Evolutionary conservation across 2,113 vertebrate species (phyloP).

Genomic region (Gulo gulo): DNA sequence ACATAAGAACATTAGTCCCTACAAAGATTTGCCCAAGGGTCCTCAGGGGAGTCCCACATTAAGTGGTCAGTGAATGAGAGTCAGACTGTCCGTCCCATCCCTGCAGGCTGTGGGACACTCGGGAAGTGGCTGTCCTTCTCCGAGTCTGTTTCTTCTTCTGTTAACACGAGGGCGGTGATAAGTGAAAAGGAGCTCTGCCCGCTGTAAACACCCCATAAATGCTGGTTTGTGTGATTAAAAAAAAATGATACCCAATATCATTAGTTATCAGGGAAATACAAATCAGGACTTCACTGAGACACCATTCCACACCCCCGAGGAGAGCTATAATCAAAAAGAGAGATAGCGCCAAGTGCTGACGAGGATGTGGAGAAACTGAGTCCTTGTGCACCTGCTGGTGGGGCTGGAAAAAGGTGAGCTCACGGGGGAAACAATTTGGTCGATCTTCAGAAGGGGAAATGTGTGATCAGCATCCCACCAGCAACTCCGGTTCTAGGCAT

Average conservation of each 20-base stretch:
- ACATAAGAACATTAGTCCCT: not conserved
- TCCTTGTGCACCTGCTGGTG: not conserved
- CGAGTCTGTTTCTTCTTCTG: not conserved
- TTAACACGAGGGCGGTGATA: not conserved
- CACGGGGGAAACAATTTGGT: fast-evolving
- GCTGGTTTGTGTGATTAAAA: not conserved
- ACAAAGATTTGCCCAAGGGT: not conserved
- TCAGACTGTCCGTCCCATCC: not conserved
- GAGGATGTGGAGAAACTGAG: not conserved
- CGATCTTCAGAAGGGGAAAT: not conserved
- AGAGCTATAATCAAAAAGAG: too few species aligned
- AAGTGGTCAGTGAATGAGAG: not conserved
- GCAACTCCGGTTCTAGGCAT: too few species aligned
- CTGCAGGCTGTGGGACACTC: not conserved
- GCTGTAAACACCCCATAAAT: not conserved
- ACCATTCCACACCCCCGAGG: not conserved
- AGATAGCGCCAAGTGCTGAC: too few species aligned
- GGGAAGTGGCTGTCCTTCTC: not conserved
- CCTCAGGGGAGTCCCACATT: not conserved
- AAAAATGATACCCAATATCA: not conserved
- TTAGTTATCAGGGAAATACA: not conserved
- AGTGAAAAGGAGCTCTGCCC: not conserved
- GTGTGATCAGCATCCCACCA: not conserved
- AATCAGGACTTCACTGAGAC: not conserved
- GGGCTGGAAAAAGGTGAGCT: not conserved